Conservation (phyloP, 2,797 vertebrate genomes). For the Clarias laeviceps region DNA sequence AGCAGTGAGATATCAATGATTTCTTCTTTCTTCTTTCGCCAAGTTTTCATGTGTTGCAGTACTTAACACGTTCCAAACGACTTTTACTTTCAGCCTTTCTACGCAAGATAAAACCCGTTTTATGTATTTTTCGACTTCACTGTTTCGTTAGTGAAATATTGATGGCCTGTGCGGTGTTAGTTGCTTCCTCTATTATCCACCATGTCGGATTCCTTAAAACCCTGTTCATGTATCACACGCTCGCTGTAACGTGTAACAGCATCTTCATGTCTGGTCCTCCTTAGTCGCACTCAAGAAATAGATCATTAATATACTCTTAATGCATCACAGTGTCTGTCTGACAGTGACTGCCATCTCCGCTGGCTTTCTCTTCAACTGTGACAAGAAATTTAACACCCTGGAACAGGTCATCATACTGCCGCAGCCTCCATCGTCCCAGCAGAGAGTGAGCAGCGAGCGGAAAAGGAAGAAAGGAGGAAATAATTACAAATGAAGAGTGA, state of each 20-base stretch:
- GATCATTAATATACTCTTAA: slow-evolving; percentile 79
- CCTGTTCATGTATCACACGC: slow-evolving; percentile 29
- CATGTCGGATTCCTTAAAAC: slow-evolving; percentile 26
- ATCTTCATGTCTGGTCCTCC: slow-evolving; percentile 25
- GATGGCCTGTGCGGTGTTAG: not conserved
- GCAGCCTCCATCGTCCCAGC: slow-evolving; percentile 75
- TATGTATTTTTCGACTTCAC: not conserved
- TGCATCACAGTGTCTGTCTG: slow-evolving; percentile 79
- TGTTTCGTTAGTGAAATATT: not conserved
- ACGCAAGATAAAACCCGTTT: not conserved
- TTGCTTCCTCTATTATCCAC: slow-evolving; percentile 27
- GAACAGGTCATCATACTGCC: slow-evolving; percentile 82
- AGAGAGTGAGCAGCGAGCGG: slow-evolving; percentile 51
- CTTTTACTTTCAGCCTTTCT: not conserved
- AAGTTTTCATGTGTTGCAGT: not conserved
- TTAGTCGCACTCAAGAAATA: slow-evolving; percentile 36
- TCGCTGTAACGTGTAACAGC: slow-evolving; percentile 40
- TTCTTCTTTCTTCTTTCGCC: not conserved
- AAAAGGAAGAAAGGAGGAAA: slow-evolving; percentile 72
- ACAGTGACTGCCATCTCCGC: slow-evolving; percentile 58
- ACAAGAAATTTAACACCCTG: slow-evolving; percentile 83
- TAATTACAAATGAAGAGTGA: slow-evolving; percentile 96
- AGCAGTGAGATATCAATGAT: not conserved
- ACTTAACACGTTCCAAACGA: not conserved
- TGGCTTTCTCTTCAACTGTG: slow-evolving; percentile 58